Percentiles rank a stretch among this genome's conserved stretches.
phyloP scores from a whole-genome alignment of 2,113 vertebrate species.

The Microcebus tavaratra region DNA sequence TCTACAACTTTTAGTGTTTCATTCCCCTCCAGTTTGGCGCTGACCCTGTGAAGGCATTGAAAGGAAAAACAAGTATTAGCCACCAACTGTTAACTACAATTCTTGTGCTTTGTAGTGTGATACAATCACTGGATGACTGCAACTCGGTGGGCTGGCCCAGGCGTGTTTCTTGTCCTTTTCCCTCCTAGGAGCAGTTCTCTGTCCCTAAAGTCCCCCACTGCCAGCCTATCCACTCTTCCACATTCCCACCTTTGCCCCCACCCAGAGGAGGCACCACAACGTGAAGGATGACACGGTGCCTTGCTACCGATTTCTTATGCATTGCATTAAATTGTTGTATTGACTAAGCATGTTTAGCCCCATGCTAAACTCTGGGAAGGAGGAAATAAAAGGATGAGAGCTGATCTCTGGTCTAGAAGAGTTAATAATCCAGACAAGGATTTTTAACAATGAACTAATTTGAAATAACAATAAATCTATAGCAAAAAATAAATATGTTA shows the following conservation, averaged over 20 bases:
- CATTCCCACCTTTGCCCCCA: not conserved
- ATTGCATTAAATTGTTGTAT: not conserved
- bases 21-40: constrained; percentile 85
- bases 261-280: not conserved
- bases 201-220: not conserved
- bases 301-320: not conserved
- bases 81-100: no score
- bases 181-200: not conserved
- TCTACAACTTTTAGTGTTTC: constrained; percentile 90
- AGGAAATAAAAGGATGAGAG: not conserved
- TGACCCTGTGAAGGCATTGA: constrained; percentile 80
- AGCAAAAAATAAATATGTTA: constrained; percentile 12
- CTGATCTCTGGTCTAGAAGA: not conserved
- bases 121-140: rapidly evolving
- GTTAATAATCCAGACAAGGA: not conserved
- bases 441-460: not conserved
- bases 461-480: constrained; percentile 17
- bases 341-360: no score
- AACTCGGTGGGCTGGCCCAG: rapidly evolving
- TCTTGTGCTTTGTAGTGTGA: rapidly evolving
- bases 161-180: not conserved
- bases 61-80: not conserved
- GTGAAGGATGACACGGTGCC: not conserved
- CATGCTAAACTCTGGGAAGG: not conserved
- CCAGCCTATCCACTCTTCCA: not conserved